Base-by-base conservation (phyloP, 1,140 invertebrate species). In the Eriocheir sinensis region DNA sequence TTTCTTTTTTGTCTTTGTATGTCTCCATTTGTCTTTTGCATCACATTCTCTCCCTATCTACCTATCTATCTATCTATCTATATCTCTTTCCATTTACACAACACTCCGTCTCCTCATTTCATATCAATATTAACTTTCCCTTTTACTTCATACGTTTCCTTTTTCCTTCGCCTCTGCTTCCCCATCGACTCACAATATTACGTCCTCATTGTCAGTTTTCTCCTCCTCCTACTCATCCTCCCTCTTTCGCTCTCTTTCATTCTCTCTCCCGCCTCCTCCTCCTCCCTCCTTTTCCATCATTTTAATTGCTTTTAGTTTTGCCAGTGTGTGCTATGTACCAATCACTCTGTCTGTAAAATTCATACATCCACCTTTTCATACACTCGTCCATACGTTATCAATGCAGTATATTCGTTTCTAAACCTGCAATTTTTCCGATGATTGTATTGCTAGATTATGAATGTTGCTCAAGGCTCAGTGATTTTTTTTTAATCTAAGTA, bases 211-310 rank as follows among this genome's bases (percentile, higher is more conserved):
- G 12, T 86, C n/a, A n/a, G 4, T 27, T 36, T 27, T 36, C 80
- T 81, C 80, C 27, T 27, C 27, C 80, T 81, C 80, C 27, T 27
- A 6, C 80, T 81, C 80, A 27, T 2, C 0, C 83, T 32, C 32
- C 34, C 1, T 15, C 60, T 48, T 48, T 72, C n/a, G 60, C n/a
- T n/a, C n/a, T 86, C 30, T 41, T 86, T n/a, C 60, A 15, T n/a
- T n/a, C 36, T 38, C 83, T 36, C 83, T 41, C 36, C 83, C 60
- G 12, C 60, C 60, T 72, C 60, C 60, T 15, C 60, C n/a, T 72
- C n/a, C n/a, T 72, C 60, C 83, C 36, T 34, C 32, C 83, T 41
- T 86, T 41, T 41, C 83, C 34, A 86, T 40, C 40, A 86, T n/a
- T 41, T 41, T 40, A 38, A 40, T 36, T 86, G 36, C 83, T 86